Evolutionary conservation across 37 sponge, comb jelly and placozoan species (phyloP), one percentile per base, ranked within the genome.

Genomic region (Spongilla lacustris): DNA sequence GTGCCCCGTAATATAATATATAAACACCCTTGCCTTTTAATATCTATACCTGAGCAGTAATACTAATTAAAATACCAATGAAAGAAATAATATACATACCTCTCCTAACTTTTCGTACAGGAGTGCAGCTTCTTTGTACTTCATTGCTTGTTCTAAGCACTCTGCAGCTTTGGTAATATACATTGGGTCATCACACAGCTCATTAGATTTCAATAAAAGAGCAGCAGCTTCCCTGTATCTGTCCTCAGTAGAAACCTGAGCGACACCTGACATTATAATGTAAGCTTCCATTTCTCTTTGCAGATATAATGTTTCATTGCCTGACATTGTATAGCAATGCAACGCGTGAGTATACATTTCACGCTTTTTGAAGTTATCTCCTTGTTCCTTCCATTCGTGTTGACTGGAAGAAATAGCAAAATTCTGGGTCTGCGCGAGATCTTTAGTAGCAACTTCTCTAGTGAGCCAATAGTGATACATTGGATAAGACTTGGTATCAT

Each of bases 401-500:
- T 81, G 58, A 29, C 77, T 38, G 2, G 87, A 86, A 38, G 69
- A 38, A 66, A 27, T 76, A 25, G 81, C 83, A 71, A 87, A 87
- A 35, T 4, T 50, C 22, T 36, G 32, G 31, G 10, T 66, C 17
- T 71, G 41, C 34, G 5, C 71, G 11, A 48, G 70, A 41, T 82
- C 91, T 49, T 69, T 50, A 31, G 36, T 14, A 19, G 78, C 71
- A 5, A 86, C 29, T 22, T 74, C 77, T 41, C 77, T 48, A 49
- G 79, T 85, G 73, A 80, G 32, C 83, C 94, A 88, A 34, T 86
- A 90, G 33, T 93, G 77, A 74, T 88, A 88, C 79, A 93, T 85
- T 29, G 96, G 94, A 22, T 58, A 67, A 9, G 87, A 66, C 30
- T 73, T 81, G 5, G 50, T 33, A 2, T 67, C 28, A 36, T 87